Evolutionary conservation across 2,888 invertebrate species (phyloP), one percentile per base, ranked within the genome.

Genomic region (Pardosa pseudoannulata): DNA sequence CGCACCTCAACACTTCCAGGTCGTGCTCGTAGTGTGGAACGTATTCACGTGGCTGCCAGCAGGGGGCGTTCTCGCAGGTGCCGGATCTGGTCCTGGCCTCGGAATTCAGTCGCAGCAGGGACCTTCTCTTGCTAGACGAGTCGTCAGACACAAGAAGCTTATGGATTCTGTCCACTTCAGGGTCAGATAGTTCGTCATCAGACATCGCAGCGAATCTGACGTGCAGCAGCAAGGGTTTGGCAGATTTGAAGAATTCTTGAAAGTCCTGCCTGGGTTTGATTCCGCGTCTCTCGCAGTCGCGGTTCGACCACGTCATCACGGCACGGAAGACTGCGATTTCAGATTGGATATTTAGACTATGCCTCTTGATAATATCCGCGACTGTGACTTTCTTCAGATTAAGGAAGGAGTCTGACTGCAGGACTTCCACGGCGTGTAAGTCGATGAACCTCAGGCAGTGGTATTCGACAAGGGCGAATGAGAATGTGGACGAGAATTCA

Each of bases 361-460:
- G 65, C 19, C 83, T 32, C 2, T 67, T 78, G n/a, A 83, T 36
- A 11, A 83, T 83, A 7, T 46, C 39, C 9, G 36, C 11, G 0
- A 78, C 83, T 6, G 65, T 27, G 0, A 65, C 7, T 29, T 78
- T 76, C 31, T 71, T 72, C n/a, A 83, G 50, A 2, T 46, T 78
- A 11, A 67, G 16, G 73, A 83, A 83, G 0, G 72, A 50, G 1
- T 56, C 27, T 0, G 78, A 19, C 1, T 29, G 11, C 3, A 83
- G 13, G n/a, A 83, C 72, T 16, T 65, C 39, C 0, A 78, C 83
- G 0, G 78, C 19, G 0, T 64, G 46, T 28, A 32, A 32, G 67
- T 83, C 83, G 13, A 83, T 72, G n/a, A 78, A 11, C 28, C 67
- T 78, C 9, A 83, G 56, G 28, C 83, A 83, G n/a, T 46, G 56